Percentiles rank a stretch among this genome's conserved stretches.
These are phyloP conservation scores for Imbricaverruca yamaguchii DNA, from an alignment of 2,888 invertebrate genomes.

Conservation along the genomic window DNA sequence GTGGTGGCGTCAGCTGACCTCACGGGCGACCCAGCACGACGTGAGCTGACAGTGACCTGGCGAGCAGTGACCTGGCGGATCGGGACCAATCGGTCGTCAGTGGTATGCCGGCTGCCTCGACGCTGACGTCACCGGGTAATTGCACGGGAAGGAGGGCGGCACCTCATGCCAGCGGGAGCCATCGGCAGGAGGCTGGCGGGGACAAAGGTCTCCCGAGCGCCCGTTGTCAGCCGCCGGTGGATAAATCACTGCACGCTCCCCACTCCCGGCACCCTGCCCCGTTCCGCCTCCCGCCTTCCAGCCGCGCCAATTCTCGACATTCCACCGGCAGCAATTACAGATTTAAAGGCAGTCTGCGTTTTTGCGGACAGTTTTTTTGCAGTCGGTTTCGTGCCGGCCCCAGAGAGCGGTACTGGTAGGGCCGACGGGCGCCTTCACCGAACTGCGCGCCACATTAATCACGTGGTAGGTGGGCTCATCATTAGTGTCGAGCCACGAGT, in stretches of 20 bases:
- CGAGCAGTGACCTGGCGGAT: no score
- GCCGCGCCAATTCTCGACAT: background rate
- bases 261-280: background rate
- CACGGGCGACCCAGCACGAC: no score
- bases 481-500: no score
- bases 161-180: background rate
- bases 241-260: background rate
- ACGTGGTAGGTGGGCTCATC: background rate
- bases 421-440: no score
- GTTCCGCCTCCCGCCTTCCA: background rate
- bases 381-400: background rate
- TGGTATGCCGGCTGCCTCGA: background rate
- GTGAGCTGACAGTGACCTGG: no score
- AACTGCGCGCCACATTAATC: background rate
- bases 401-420: background rate
- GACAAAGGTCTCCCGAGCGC: slow-evolving; percentile 3
- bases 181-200: background rate
- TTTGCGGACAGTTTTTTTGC: background rate
- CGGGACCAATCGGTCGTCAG: background rate
- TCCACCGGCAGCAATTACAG: background rate
- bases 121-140: background rate
- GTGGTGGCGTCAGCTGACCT: no score
- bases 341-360: slow-evolving; percentile 13
- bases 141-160: background rate
- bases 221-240: background rate